Evolutionary conservation across 2,888 invertebrate species (phyloP).

Genomic region (Germaria angustata): DNA sequence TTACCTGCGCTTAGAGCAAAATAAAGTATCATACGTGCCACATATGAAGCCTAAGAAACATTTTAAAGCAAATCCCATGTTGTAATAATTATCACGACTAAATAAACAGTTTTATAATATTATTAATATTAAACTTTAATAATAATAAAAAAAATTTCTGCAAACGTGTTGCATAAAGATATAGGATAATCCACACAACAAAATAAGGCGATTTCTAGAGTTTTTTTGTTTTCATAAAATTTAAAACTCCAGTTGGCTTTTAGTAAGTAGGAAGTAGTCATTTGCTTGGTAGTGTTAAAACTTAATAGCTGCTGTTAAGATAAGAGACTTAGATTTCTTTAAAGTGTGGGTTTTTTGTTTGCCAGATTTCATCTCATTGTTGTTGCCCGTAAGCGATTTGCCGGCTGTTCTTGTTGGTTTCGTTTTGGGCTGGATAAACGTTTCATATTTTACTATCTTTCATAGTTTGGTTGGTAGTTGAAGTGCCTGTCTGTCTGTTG

Average conservation of each 20-base stretch:
- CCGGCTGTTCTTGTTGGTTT: constrained; percentile 17
- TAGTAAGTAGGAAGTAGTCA: constrained; percentile 64
- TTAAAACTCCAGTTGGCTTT: constrained; percentile 37
- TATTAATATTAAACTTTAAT: not conserved
- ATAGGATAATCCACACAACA: not conserved
- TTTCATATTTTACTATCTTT: constrained; percentile 64
- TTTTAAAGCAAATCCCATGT: no score
- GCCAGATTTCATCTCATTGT: constrained; percentile 53
- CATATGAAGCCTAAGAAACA: no score
- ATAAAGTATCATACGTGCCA: not conserved
- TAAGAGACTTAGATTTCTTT: constrained; percentile 60
- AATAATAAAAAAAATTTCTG: not conserved
- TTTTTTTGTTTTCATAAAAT: not conserved
- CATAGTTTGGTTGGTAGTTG: constrained; percentile 35
- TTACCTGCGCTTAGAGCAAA: not conserved
- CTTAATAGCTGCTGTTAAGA: constrained; percentile 67
- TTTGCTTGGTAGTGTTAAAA: constrained; percentile 66
- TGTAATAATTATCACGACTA: not conserved
- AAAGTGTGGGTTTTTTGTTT: constrained; percentile 54
- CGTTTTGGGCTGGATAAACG: constrained; percentile 44
- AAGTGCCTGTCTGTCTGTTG: not conserved
- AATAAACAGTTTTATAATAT: not conserved
- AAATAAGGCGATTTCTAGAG: not conserved
- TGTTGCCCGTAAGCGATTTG: constrained; percentile 26
- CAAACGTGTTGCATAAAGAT: not conserved